Evolutionary conservation across 2,888 invertebrate genomes (phyloP).

Genomic region (Tinea trinotella): DNA sequence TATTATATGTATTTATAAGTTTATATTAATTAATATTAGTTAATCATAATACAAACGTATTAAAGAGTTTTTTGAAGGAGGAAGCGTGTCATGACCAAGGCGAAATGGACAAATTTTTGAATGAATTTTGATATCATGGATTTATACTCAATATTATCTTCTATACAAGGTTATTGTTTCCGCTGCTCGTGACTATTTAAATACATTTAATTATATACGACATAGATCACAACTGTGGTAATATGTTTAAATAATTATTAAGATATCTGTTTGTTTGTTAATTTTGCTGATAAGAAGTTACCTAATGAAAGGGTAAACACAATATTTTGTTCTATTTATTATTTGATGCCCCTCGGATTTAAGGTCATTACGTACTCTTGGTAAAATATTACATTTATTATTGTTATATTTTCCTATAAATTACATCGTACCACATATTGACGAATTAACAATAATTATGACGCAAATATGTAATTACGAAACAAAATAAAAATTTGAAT

Average conservation of each 20-base stretch:
- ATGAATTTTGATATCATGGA: background rate
- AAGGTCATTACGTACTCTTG: background rate
- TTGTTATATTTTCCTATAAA: background rate
- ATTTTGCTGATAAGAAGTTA: background rate
- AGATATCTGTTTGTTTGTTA: constrained; percentile 1
- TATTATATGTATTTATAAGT: too few relatives aligned
- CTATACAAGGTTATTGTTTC: constrained; percentile 13
- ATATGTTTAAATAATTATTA: constrained; percentile 6
- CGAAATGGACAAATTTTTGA: background rate
- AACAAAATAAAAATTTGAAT: too few relatives aligned
- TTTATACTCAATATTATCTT: background rate
- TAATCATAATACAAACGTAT: background rate
- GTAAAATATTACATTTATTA: background rate
- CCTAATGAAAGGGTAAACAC: constrained; percentile 7
- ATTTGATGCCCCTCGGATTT: constrained; percentile 12
- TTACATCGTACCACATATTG: too few relatives aligned
- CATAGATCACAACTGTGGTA: background rate
- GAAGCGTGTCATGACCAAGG: background rate
- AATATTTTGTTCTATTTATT: background rate
- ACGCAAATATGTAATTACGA: too few relatives aligned
- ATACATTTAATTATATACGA: background rate
- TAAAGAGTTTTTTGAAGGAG: background rate
- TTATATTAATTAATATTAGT: too few relatives aligned
- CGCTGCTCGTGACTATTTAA: background rate
- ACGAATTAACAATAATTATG: too few relatives aligned